Percentiles rank a stretch among this genome's conserved stretches.
Conservation (phyloP, 2,888 invertebrate genomes). For the Eupithecia dodoneata region DNA sequence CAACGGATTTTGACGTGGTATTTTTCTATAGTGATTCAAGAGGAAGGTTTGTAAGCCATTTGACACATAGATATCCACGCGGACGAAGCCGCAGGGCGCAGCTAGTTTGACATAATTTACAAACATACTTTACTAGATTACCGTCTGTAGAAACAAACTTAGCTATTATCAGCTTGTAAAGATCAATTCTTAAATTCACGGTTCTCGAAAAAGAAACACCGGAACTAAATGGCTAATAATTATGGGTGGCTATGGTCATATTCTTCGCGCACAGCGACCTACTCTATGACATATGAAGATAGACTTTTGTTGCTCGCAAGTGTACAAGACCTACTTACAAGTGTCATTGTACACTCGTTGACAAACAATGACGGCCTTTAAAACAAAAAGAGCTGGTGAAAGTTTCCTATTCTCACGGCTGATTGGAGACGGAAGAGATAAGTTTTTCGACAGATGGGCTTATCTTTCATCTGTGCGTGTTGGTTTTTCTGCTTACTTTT, state of each 20-base stretch:
- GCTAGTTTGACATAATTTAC: background rate
- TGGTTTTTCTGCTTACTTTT: conserved; percentile 22
- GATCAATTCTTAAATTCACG: background rate
- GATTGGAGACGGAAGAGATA: conserved; percentile 58
- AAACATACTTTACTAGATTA: background rate
- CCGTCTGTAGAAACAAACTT: no score
- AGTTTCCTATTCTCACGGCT: conserved; percentile 73
- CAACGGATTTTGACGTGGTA: no score
- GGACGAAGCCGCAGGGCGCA: no score
- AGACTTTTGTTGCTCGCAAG: conserved; percentile 7
- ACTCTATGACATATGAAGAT: background rate
- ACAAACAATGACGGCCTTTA: conserved; percentile 34
- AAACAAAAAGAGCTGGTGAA: conserved; percentile 54
- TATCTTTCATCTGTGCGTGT: conserved; percentile 28
- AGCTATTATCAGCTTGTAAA: background rate
- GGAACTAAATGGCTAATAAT: background rate
- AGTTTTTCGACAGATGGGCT: conserved; percentile 35
- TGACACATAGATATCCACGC: no score
- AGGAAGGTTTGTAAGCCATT: no score
- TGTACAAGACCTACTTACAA: conserved; percentile 22
- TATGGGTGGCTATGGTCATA: background rate
- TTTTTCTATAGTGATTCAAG: no score
- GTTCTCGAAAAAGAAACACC: background rate
- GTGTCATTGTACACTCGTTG: conserved; percentile 24
- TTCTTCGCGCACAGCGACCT: background rate